Evolutionary conservation across 2,113 vertebrate genomes (phyloP), one percentile per base, ranked within the genome.

Genomic region (Fregata magnificens): DNA sequence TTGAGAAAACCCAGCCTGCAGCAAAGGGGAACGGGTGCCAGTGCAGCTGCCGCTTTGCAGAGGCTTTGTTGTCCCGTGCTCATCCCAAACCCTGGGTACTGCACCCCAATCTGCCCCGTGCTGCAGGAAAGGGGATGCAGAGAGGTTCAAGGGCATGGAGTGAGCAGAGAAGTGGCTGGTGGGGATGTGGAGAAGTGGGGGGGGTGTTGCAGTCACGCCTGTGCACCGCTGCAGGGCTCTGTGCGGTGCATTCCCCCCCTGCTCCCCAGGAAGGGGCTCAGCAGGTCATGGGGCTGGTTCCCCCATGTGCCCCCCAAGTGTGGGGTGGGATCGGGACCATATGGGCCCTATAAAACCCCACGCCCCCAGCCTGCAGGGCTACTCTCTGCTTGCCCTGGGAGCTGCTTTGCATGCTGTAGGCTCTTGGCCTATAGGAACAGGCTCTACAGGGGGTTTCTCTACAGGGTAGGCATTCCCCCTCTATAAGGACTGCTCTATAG

Each of bases 11-110:
- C 49, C 78, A 24, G 53, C 28, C 40, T 1, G 3, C 5, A n/a
- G 25, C 53, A 3, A 1, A 2, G 59, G 58, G 66, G 3, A 31
- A 0, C 6, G 3, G 7, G n/a, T 1, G 2, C 38, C 7, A 15
- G 49, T 5, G 50, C 53, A 36, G 77, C 71, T 16, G 7, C 32
- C 11, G 40, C 80, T 36, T 11, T 8, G 70, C 82, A 55, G 63
- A 11, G 62, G 32, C 63, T 53, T 24, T 11, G 0, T 10, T 6
- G 36, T 3, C 50, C 74, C 6, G 0, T 7, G 22, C 36, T n/a
- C n/a, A 13, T 8, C 84, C 83, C 34, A 22, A 65, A 24, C 0
- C 36, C 32, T 0, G 34, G 52, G 20, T 13, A 6, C 36, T 5
- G 1, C 49, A 11, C 4, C 65, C 53, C 56, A 4, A 5, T 5